Conservation (phyloP, 1,140 invertebrate species). For the Aphelenchoides besseyi region DNA sequence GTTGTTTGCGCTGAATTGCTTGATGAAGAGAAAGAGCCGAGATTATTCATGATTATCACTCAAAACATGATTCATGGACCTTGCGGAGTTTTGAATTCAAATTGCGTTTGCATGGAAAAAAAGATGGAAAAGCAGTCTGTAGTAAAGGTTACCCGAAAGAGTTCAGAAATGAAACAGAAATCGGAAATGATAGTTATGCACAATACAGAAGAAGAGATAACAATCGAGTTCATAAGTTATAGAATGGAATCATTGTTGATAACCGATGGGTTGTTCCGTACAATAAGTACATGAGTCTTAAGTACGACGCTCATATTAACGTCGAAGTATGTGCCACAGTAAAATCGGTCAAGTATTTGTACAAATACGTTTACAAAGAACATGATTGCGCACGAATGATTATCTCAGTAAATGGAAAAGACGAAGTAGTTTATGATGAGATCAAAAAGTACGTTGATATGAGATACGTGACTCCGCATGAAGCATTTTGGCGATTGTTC, state of each 20-base stretch:
- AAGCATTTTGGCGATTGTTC: constrained; percentile 64
- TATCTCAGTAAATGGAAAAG: constrained; percentile 11
- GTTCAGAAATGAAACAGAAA: constrained; percentile 24
- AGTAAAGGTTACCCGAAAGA: constrained; percentile 42
- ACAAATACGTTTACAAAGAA: constrained; percentile 64
- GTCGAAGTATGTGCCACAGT: constrained; percentile 66
- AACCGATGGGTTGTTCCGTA: constrained; percentile 68
- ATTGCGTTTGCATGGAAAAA: constrained; percentile 49
- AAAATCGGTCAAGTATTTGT: constrained; percentile 66
- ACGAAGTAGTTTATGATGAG: constrained; percentile 58
- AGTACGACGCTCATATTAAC: constrained; percentile 66
- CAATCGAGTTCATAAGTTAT: background rate
- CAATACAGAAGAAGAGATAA: constrained; percentile 40
- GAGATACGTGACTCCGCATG: constrained; percentile 64
- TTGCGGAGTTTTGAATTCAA: constrained; percentile 44
- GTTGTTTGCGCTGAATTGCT: constrained; percentile 68
- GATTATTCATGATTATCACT: constrained; percentile 61
- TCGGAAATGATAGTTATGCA: constrained; percentile 26
- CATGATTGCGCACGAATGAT: constrained; percentile 53
- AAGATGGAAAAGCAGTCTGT: constrained; percentile 37
- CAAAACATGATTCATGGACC: constrained; percentile 64
- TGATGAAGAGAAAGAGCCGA: constrained; percentile 63
- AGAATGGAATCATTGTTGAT: constrained; percentile 54
- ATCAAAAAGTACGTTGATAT: constrained; percentile 60
- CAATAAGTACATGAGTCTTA: constrained; percentile 65